Base-by-base conservation (phyloP, 2,113 vertebrate genomes). In the Corvus moneduloides region DNA sequence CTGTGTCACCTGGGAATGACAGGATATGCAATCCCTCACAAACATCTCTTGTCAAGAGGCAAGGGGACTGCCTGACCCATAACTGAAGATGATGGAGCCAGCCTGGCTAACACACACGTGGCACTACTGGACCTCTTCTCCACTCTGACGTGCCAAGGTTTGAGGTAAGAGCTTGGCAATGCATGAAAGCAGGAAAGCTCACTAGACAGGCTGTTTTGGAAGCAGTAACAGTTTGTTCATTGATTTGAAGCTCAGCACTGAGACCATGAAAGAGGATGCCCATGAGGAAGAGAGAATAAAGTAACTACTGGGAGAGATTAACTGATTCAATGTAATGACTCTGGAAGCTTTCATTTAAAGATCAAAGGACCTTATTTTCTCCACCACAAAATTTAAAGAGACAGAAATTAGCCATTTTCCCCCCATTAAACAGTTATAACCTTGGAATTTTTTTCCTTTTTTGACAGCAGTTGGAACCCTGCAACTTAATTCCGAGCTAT, bases 361-460 rank as follows among this genome's bases (percentile, higher is more conserved):
- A 97, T 97, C 95, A 97, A 95, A 97, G 84, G 56, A 78, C 77
- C 91, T 86, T 92, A 93, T 95, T 96, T 98, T 97, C 87, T 97
- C 85, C 89, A 89, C 43, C 86, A 90, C 87, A 97, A 96, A 96
- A 95, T 97, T 97, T 97, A 94, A 96, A 95, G 87, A 90, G 90
- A 83, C 44, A 88, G 67, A 97, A 96, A 97, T 95, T 96, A 94
- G 86, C 55, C 80, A 91, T 97, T 96, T 94, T 67, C 48, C 37
- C 54, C 92, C 88, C 78, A 94, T 87, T 96, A 89, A 97, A 94
- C 87, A 79, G 82, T 88, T 94, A 95, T 66, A 96, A 94, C 81
- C 89, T 94, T 97, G 87, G 78, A 92, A 84, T 81, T 76, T 35
- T 95, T 83, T 74, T n/a, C 33, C 58, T 49, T 79, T 88, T 85